phyloP scores from a whole-genome alignment of 2,888 invertebrate genomes.

The Sthenelais limicola region DNA sequence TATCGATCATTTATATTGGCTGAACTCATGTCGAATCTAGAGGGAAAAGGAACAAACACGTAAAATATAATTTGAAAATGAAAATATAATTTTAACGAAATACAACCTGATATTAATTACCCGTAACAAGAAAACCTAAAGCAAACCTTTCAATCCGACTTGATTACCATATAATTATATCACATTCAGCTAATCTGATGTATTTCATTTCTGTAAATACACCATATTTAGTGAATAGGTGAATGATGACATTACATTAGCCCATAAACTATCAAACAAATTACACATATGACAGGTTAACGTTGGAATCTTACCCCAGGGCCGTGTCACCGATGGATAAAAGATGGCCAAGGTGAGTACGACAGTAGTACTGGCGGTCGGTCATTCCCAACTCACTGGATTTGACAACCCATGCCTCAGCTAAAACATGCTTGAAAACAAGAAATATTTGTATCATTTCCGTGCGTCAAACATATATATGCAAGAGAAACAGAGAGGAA shows the following conservation, averaged over 20 bases:
- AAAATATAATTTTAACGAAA: conserved; percentile 3
- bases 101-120: too few relatives aligned
- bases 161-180: too few relatives aligned
- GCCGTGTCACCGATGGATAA: conserved; percentile 94
- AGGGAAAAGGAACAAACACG: too few relatives aligned
- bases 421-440: conserved; percentile 81
- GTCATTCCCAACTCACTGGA: conserved; percentile 83
- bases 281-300: too few relatives aligned
- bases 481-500: too few relatives aligned
- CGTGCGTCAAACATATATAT: not conserved
- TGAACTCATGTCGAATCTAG: conserved; percentile 89
- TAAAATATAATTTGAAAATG: conserved; percentile 12
- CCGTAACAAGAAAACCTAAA: too few relatives aligned
- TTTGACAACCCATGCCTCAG: conserved; percentile 94
- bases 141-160: too few relatives aligned
- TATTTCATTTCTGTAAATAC: too few relatives aligned
- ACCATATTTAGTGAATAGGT: too few relatives aligned
- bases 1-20: conserved; percentile 92
- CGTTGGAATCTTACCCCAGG: conserved; percentile 83
- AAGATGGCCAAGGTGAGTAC: conserved; percentile 94
- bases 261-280: too few relatives aligned
- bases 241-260: too few relatives aligned
- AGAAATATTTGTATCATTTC: not conserved
- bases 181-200: too few relatives aligned
- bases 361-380: conserved; percentile 82